These are phyloP conservation scores for Bombylius major DNA, from an alignment of 2,888 invertebrate species.

Conservation along the genomic window DNA sequence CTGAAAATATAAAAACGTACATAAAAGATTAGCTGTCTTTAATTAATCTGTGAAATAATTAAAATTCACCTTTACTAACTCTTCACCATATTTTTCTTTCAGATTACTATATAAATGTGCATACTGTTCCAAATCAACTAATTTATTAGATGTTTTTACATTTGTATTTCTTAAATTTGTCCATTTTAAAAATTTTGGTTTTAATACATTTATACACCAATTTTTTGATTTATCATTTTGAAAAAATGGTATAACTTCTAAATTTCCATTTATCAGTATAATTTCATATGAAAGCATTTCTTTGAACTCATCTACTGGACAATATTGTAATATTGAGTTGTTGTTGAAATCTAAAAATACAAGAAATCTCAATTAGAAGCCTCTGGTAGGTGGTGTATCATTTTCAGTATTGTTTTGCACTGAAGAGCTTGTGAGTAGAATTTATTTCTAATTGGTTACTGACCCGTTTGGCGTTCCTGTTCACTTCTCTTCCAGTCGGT, in stretches of 20 bases:
- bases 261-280: neutral
- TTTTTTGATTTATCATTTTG: neutral
- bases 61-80: slow-evolving; percentile 51
- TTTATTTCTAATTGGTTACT: neutral
- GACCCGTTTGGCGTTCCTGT: neutral
- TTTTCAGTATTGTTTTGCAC: no score
- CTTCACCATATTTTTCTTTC: slow-evolving; percentile 64
- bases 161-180: slow-evolving; percentile 28
- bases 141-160: slow-evolving; percentile 54
- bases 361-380: no score
- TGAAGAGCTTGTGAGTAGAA: no score
- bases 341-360: neutral
- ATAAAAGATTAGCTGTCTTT: neutral
- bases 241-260: neutral
- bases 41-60: neutral
- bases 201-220: slow-evolving; percentile 44
- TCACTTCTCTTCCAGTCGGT: no score
- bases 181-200: slow-evolving; percentile 39
- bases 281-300: neutral
- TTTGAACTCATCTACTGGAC: neutral
- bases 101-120: slow-evolving; percentile 55
- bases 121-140: slow-evolving; percentile 58
- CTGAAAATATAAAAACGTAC: slow-evolving; percentile 29
- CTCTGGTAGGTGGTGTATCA: no score
- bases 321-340: neutral